Conservation (phyloP, 2,797 vertebrate genomes). For the Eulemur coronatus region DNA sequence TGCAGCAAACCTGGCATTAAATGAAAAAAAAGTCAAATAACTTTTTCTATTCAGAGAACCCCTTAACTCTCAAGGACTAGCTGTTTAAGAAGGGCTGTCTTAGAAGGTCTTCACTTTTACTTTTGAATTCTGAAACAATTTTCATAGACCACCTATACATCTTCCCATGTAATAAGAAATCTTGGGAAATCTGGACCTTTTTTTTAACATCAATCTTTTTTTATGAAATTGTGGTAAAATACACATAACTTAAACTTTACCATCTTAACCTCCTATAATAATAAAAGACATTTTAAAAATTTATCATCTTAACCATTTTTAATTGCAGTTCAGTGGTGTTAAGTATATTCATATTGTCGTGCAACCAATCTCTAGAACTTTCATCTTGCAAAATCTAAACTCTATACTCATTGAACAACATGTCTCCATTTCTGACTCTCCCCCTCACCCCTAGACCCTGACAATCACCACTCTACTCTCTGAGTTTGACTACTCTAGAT, state of each 20-base stretch:
- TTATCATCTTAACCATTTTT: background rate
- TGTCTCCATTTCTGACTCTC: background rate
- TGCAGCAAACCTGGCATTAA: background rate
- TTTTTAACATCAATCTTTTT: background rate
- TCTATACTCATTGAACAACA: background rate
- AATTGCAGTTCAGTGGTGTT: background rate
- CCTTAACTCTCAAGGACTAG: background rate
- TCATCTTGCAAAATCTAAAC: background rate
- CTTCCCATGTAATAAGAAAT: background rate
- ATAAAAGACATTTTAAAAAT: background rate
- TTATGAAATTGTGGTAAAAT: background rate
- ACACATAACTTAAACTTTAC: background rate
- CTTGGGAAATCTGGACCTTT: background rate
- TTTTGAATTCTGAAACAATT: constrained; percentile 28
- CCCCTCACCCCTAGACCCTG: too few species aligned
- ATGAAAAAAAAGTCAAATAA: background rate
- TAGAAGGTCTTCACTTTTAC: background rate
- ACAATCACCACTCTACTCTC: background rate
- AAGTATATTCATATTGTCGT: background rate
- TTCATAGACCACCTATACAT: background rate
- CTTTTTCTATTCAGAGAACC: background rate
- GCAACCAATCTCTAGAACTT: background rate
- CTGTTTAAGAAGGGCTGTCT: background rate
- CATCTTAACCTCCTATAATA: background rate
- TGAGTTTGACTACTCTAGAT: background rate